These are phyloP conservation scores for Phalloptychus januarius DNA, from an alignment of 2,797 vertebrate species.

Conservation along the genomic window DNA sequence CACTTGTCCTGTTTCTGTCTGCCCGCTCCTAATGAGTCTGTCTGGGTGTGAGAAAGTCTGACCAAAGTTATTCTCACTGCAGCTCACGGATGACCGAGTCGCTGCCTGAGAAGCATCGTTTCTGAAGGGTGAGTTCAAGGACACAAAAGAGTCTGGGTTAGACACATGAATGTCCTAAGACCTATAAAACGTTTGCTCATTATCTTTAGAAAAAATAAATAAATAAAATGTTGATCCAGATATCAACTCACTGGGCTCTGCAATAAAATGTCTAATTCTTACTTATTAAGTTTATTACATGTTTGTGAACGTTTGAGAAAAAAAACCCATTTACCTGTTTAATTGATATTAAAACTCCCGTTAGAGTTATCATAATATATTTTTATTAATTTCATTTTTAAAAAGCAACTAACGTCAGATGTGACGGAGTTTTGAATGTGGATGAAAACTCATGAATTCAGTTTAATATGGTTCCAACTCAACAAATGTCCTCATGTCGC, in stretches of 20 bases:
- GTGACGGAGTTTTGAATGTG: neutral
- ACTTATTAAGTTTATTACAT: neutral
- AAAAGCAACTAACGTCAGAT: neutral
- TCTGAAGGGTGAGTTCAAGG: slow-evolving; percentile 37
- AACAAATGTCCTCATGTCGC: neutral
- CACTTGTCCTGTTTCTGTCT: slow-evolving; percentile 47
- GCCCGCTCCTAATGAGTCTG: slow-evolving; percentile 48
- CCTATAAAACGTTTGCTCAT: neutral
- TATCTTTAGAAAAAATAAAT: neutral
- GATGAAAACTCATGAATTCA: neutral
- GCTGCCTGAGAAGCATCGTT: slow-evolving; percentile 30
- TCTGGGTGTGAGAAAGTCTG: slow-evolving; percentile 74
- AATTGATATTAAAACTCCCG: neutral
- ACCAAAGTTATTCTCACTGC: slow-evolving; percentile 68
- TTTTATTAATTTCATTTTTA: neutral
- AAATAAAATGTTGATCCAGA: neutral
- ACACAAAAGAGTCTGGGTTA: slow-evolving; percentile 5
- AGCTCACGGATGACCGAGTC: slow-evolving; percentile 66
- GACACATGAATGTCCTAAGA: neutral
- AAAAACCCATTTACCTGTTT: neutral
- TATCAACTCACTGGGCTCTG: neutral
- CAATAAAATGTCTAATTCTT: neutral
- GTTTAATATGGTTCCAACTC: neutral
- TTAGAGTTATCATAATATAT: neutral
- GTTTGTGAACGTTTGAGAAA: neutral